phyloP scores from a whole-genome alignment of 1,140 invertebrate genomes.

The Pachypeltis micranthus region DNA sequence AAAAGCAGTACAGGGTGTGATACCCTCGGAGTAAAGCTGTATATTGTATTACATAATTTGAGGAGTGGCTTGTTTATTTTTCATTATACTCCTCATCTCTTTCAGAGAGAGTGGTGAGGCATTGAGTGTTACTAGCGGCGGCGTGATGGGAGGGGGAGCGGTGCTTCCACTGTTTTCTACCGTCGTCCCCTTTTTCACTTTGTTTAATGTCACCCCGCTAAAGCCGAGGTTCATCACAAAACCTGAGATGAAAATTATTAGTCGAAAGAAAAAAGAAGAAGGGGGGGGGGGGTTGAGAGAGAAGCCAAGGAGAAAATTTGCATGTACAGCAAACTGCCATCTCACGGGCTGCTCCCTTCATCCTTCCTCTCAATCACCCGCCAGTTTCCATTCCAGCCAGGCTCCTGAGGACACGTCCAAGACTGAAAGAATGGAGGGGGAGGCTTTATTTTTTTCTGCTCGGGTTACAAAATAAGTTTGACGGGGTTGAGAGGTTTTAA shows the following conservation, averaged over 20 bases:
- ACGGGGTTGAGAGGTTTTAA: neutral
- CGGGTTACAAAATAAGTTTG: neutral
- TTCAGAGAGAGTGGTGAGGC: neutral
- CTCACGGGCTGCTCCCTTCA: neutral
- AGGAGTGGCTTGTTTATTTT: constrained; percentile 6
- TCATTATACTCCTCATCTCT: constrained; percentile 3
- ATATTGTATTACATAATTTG: constrained; percentile 10
- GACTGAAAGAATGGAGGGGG: neutral
- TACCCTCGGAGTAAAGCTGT: constrained; percentile 5
- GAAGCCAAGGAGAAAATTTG: neutral
- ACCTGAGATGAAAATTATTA: neutral
- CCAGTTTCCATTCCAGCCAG: no score
- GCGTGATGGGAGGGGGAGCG: neutral
- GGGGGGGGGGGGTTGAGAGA: neutral
- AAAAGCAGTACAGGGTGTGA: neutral
- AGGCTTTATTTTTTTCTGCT: no score
- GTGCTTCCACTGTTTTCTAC: neutral
- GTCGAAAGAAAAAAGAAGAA: neutral
- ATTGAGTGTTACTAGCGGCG: no score
- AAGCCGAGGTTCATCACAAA: neutral
- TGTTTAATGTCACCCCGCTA: neutral
- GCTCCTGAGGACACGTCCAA: neutral
- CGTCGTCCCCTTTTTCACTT: neutral
- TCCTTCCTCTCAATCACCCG: no score
- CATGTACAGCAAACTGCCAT: constrained; percentile 1